phyloP scores from a whole-genome alignment of 1,140 invertebrate genomes.

The Danaus plexippus region DNA sequence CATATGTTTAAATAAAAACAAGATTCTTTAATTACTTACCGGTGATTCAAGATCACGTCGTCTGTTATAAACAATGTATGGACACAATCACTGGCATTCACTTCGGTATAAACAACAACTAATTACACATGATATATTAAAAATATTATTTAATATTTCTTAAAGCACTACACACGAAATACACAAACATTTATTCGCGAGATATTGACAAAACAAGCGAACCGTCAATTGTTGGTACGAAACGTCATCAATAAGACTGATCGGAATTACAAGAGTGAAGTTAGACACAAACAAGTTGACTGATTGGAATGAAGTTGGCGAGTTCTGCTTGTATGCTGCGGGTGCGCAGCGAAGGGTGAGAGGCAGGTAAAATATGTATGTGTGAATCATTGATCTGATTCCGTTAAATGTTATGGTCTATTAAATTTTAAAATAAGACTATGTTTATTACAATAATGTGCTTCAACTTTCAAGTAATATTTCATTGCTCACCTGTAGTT shows the following conservation, averaged over 20 bases:
- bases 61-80: constrained; percentile 3
- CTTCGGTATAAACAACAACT: constrained; percentile 20
- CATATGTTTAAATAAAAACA: too few species aligned
- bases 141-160: too few species aligned
- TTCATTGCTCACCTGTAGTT: too few species aligned
- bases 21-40: neutral
- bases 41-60: constrained; percentile 15
- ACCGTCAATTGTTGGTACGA: constrained; percentile 42
- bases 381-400: constrained; percentile 28
- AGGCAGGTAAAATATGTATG: constrained; percentile 37
- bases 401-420: constrained; percentile 6
- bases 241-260: constrained; percentile 54
- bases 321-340: constrained; percentile 35
- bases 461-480: too few species aligned
- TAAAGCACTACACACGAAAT: constrained; percentile 18
- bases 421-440: constrained; percentile 8
- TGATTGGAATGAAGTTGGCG: constrained; percentile 55
- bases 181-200: constrained; percentile 26
- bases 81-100: constrained; percentile 15
- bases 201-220: constrained; percentile 60
- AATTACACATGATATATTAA: too few species aligned
- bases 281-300: constrained; percentile 32
- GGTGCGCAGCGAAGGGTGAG: constrained; percentile 44
- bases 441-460: too few species aligned
- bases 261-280: constrained; percentile 48